Evolutionary conservation across 2,113 vertebrate species (phyloP), one percentile per base, ranked within the genome.

Genomic region (Archilochus colubris): DNA sequence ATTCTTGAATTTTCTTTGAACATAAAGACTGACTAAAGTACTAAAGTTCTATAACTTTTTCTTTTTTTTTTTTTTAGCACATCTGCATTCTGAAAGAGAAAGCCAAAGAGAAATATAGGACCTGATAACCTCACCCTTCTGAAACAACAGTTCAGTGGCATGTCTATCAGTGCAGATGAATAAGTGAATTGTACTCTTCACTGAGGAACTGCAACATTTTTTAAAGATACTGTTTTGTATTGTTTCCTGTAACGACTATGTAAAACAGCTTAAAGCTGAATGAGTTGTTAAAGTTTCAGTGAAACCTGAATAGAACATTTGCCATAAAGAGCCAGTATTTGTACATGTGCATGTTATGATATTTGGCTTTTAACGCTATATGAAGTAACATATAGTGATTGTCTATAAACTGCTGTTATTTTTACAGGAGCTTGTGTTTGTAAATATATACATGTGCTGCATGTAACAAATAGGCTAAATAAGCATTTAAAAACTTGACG

Each of bases 11-110:
- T 72, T 75, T 30, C 51, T 87, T 40, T 54, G 7, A 80, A 64
- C 25, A 21, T 18, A 58, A 40, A 86, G 30, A 17, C 11, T 76
- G 14, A 33, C 51, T 76, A 10, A 70, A 61, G 22, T 4, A 33
- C 46, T 73, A 10, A 70, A 61, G 22, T 4, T 36, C 9, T 16
- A 19, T 1, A 9, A 25, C 11, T 38, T 57, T 40, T 36, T 57
- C 22, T 27, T 25, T 20, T 36, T 21, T 36, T 66, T 20, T 15
- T 21, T 54, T 63, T 69, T 96, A 98, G 98, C 98, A 98, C 68
- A 98, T 98, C 96, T 99, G 98, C 86, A 97, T 98, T 94, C 98
- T 99, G 97, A 98, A 98, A 91, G 98, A 98, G 91, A 97, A 84
- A 27, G 98, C 98, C 61, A 98, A 98, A 96, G 94, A 97, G 87